Evolutionary conservation across 2,888 invertebrate species (phyloP).

Genomic region (Drymonia ruficornis): DNA sequence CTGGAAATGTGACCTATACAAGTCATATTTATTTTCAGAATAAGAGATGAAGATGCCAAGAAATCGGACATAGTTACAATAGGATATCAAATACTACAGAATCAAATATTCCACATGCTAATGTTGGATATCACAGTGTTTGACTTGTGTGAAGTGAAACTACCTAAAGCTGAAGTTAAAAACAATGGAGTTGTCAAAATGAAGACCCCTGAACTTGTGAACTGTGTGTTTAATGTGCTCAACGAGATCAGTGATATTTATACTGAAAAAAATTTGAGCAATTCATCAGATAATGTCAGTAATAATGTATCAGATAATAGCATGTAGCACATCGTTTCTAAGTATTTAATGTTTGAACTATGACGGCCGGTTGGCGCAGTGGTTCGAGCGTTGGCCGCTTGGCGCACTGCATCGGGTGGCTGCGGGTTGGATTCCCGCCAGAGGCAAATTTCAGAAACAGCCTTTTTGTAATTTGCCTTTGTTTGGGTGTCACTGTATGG

Average conservation of each 20-base stretch:
- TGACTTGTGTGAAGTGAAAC: slow-evolving; percentile 61
- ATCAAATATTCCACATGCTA: slow-evolving; percentile 64
- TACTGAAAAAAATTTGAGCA: slow-evolving; percentile 25
- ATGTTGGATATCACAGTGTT: slow-evolving; percentile 64
- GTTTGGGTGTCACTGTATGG: too few species aligned
- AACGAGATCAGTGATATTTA: slow-evolving; percentile 57
- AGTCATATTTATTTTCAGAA: too few species aligned
- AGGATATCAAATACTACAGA: slow-evolving; percentile 67
- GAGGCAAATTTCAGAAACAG: too few species aligned
- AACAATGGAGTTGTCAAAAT: slow-evolving; percentile 67
- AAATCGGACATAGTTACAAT: slow-evolving; percentile 53
- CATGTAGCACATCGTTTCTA: too few species aligned
- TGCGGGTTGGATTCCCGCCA: too few species aligned
- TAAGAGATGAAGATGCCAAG: slow-evolving; percentile 55
- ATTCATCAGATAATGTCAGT: slow-evolving; percentile 18
- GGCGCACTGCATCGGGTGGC: too few species aligned
- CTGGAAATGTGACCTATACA: too few species aligned
- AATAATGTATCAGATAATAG: slow-evolving; percentile 1
- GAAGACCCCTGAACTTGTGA: slow-evolving; percentile 72
- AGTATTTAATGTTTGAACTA: too few species aligned
- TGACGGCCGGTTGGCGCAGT: too few species aligned
- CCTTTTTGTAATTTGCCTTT: too few species aligned
- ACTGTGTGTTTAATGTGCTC: slow-evolving; percentile 66
- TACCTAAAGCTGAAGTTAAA: slow-evolving; percentile 70
- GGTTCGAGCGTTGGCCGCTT: too few species aligned